These are phyloP conservation scores for Alosa sapidissima DNA, from an alignment of 2,797 vertebrate species.

Conservation along the genomic window DNA sequence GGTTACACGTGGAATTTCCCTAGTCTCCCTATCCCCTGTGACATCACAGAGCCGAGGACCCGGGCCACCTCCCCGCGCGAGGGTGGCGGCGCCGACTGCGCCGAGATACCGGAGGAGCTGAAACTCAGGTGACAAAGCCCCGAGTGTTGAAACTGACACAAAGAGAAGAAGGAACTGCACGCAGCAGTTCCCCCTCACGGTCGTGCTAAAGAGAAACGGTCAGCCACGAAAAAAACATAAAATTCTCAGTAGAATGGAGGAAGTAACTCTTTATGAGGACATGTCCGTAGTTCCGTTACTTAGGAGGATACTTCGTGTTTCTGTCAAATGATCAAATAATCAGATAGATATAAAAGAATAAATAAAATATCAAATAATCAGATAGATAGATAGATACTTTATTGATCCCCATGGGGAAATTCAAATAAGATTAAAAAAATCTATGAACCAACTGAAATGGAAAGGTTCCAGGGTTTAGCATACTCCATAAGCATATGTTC, in stretches of 20 bases:
- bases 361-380: no score
- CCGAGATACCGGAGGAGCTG: conserved; percentile 56
- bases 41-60: conserved; percentile 46
- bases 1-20: conserved; percentile 66
- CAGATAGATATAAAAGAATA: no score
- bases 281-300: background rate
- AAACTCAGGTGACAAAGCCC: conserved; percentile 58
- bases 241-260: background rate
- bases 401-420: no score
- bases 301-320: background rate
- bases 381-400: no score
- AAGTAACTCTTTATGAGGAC: conserved; percentile 16
- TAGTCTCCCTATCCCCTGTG: conserved; percentile 50
- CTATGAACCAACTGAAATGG: background rate
- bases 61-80: conserved; percentile 35
- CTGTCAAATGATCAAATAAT: background rate
- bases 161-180: conserved; percentile 61
- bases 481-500: background rate
- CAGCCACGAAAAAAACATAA: background rate
- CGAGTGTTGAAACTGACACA: conserved; percentile 39
- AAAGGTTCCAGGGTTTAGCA: background rate
- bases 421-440: background rate
- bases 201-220: background rate
- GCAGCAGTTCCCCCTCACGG: conserved; percentile 44
- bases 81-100: background rate